Percentiles rank a stretch among this genome's conserved stretches.
These are phyloP conservation scores for Trichacis sp. DNA, from an alignment of 2,888 invertebrate genomes.

Conservation along the genomic window DNA sequence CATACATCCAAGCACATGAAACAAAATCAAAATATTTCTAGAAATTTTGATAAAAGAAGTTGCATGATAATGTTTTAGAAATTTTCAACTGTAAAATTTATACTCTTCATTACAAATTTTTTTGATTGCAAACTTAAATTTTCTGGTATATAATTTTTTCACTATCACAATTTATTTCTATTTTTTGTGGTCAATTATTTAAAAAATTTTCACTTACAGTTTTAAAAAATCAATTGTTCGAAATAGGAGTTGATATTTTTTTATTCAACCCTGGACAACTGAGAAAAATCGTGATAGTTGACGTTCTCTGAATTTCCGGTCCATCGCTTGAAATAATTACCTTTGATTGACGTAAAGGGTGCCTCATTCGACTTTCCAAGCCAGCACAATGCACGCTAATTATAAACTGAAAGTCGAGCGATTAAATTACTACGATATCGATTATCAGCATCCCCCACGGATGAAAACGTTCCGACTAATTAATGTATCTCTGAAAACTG, in stretches of 20 bases:
- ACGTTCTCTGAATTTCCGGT: background rate
- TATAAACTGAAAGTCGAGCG: slow-evolving; percentile 1
- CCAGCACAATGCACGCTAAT: background rate
- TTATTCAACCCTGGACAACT: too few relatives aligned
- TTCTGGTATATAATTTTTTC: too few relatives aligned
- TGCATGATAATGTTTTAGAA: too few relatives aligned
- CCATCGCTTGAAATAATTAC: background rate
- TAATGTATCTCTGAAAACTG: background rate
- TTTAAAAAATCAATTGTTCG: too few relatives aligned
- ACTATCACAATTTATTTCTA: too few relatives aligned
- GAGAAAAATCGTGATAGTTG: background rate
- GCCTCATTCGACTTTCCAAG: background rate
- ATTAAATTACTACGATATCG: background rate
- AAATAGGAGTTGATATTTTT: too few relatives aligned
- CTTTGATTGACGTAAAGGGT: background rate
- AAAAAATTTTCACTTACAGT: too few relatives aligned
- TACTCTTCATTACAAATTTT: background rate
- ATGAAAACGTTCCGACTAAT: background rate
- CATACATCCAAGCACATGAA: too few relatives aligned
- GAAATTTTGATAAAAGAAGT: too few relatives aligned
- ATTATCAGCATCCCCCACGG: background rate
- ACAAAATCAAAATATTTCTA: too few relatives aligned
- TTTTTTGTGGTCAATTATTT: too few relatives aligned
- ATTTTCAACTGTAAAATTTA: background rate
- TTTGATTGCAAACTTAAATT: background rate